A percentile compares a stretch with the other conserved stretches of the same genome.
Evolutionary conservation across 2,797 vertebrate genomes (phyloP).

Genomic region (Emydoidea blandingii): DNA sequence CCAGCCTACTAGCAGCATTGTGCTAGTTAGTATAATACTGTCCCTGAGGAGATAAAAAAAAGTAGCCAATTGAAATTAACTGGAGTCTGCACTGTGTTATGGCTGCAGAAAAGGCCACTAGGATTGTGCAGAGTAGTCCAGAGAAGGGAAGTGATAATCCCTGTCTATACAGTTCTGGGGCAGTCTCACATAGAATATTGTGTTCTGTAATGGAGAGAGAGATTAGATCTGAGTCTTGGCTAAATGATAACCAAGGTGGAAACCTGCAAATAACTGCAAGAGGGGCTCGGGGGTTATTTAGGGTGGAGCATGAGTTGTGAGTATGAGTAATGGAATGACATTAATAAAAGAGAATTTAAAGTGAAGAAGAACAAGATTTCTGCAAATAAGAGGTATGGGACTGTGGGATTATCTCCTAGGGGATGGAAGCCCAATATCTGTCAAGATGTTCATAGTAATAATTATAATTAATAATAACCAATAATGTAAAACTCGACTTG

Average conservation of each 20-base stretch:
- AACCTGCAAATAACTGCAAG: neutral
- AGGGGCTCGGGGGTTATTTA: neutral
- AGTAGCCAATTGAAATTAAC: neutral
- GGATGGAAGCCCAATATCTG: constrained; percentile 63
- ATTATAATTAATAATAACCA: constrained; percentile 37
- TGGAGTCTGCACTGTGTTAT: fast-evolving
- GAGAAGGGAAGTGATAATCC: neutral
- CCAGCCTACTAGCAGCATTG: neutral
- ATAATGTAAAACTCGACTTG: constrained; percentile 30
- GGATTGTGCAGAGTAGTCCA: neutral
- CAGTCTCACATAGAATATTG: neutral
- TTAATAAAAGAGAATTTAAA: constrained; percentile 50
- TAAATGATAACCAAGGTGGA: neutral
- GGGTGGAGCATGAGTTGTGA: constrained; percentile 52
- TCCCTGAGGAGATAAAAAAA: neutral
- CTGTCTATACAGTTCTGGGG: neutral
- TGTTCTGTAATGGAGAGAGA: neutral
- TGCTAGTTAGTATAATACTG: neutral
- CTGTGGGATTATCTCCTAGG: neutral
- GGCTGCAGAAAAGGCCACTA: neutral
- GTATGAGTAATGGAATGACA: constrained; percentile 15
- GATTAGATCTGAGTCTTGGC: neutral
- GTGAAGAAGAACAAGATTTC: constrained; percentile 39
- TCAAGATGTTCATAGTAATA: constrained; percentile 31
- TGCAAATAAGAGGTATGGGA: constrained; percentile 46